Conservation (phyloP, 2,113 vertebrate genomes). For the Grammomys dolichurus region DNA sequence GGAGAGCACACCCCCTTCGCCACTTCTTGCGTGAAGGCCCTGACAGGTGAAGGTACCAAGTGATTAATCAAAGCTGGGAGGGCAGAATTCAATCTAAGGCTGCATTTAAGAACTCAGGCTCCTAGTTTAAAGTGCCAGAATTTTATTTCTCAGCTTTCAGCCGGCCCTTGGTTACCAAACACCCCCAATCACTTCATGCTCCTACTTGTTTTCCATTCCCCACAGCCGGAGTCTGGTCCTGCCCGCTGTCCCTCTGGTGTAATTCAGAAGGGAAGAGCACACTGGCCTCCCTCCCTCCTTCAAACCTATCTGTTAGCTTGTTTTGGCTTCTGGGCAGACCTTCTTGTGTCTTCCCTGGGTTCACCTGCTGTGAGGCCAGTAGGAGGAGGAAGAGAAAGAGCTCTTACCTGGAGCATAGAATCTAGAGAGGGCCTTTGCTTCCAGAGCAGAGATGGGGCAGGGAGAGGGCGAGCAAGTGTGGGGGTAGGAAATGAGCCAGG, state of each 20-base stretch:
- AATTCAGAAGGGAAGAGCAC: not conserved
- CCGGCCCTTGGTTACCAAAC: not conserved
- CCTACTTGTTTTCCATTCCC: not conserved
- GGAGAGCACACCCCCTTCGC: not conserved
- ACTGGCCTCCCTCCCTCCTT: not conserved
- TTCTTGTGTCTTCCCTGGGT: not conserved
- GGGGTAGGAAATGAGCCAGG: too few relatives aligned
- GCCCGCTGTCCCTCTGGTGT: not conserved
- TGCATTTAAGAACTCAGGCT: not conserved
- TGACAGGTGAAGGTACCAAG: not conserved
- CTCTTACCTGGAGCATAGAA: not conserved
- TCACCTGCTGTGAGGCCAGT: not conserved
- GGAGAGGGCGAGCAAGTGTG: not conserved
- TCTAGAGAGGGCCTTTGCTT: not conserved
- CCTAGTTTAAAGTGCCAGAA: not conserved
- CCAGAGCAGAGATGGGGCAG: not conserved
- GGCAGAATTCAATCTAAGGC: not conserved
- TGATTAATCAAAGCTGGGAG: not conserved
- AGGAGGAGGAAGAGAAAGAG: not conserved
- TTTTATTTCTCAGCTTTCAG: constrained; percentile 10
- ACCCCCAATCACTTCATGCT: not conserved
- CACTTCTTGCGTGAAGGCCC: not conserved
- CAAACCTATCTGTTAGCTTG: constrained; percentile 5
- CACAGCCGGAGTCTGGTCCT: not conserved
- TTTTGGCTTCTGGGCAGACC: constrained; percentile 28